These are phyloP conservation scores for Drosophila sp. DNA, from an alignment of 1,140 invertebrate species.

Conservation along the genomic window DNA sequence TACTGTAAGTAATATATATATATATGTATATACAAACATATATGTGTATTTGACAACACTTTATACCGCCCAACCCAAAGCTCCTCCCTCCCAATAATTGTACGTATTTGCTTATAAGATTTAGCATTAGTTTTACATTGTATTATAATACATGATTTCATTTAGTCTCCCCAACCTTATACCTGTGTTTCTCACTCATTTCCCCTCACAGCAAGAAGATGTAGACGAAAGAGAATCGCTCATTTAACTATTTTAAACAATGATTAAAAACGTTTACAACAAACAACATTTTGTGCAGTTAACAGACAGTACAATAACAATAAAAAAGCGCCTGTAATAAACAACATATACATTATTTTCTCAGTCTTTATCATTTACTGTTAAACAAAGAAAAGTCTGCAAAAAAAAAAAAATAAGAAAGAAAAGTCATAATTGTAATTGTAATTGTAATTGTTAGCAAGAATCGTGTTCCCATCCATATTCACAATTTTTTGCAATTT, in stretches of 20 bases:
- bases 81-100: constrained; percentile 16
- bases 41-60: no score
- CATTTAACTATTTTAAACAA: constrained; percentile 15
- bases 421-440: constrained; percentile 15
- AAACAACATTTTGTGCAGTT: constrained; percentile 37
- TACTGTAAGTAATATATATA: not conserved
- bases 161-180: constrained; percentile 8
- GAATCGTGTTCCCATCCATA: constrained; percentile 9
- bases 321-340: constrained; percentile 23
- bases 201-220: not conserved
- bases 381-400: constrained; percentile 2
- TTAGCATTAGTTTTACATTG: constrained; percentile 29
- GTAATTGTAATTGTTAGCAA: not conserved
- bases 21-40: no score
- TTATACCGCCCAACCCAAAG: no score
- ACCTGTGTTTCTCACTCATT: not conserved
- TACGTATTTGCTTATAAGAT: constrained; percentile 39
- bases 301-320: constrained; percentile 49
- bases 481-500: no score
- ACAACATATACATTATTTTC: constrained; percentile 5
- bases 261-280: constrained; percentile 1
- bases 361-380: not conserved
- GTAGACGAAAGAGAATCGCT: not conserved
- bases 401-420: constrained; percentile 2
- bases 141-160: constrained; percentile 44